A percentile compares a stretch with the other conserved stretches of the same genome.
phyloP scores from a whole-genome alignment of 2,797 vertebrate species.

The Diplodus puntazzo region DNA sequence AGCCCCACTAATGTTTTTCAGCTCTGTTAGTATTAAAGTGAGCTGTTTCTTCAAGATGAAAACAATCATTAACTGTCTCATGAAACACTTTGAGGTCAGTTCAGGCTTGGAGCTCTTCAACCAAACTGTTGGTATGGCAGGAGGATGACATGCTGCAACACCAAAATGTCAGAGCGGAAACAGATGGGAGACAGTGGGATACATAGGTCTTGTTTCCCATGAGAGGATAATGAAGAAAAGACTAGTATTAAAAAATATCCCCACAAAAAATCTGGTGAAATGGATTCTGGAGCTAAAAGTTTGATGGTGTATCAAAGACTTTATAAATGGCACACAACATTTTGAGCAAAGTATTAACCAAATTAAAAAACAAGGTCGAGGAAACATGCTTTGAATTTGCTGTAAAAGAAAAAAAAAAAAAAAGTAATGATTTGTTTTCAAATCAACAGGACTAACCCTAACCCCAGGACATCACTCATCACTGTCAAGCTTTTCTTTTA shows the following conservation, averaged over 20 bases:
- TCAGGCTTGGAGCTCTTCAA: constrained; percentile 13
- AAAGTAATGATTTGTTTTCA: constrained; percentile 2
- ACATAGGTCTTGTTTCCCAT: neutral
- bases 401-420: constrained; percentile 3
- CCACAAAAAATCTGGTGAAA: constrained; percentile 18
- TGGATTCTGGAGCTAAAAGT: constrained; percentile 15
- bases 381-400: constrained; percentile 21
- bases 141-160: constrained; percentile 30
- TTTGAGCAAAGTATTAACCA: constrained; percentile 14
- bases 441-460: neutral
- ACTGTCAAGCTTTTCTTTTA: constrained; percentile 41
- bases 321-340: neutral
- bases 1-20: neutral
- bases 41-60: constrained; percentile 28
- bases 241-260: neutral
- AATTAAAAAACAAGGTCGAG: constrained; percentile 20
- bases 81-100: constrained; percentile 9
- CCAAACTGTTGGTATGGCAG: constrained; percentile 20
- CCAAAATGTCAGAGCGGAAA: constrained; percentile 52
- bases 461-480: constrained; percentile 13
- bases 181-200: constrained; percentile 5
- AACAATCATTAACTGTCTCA: neutral
- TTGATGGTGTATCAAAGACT: constrained; percentile 29
- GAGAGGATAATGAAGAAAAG: constrained; percentile 16
- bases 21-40: neutral